Evolutionary conservation across 2,888 invertebrate genomes (phyloP).

Genomic region (Sphinx pinastri): DNA sequence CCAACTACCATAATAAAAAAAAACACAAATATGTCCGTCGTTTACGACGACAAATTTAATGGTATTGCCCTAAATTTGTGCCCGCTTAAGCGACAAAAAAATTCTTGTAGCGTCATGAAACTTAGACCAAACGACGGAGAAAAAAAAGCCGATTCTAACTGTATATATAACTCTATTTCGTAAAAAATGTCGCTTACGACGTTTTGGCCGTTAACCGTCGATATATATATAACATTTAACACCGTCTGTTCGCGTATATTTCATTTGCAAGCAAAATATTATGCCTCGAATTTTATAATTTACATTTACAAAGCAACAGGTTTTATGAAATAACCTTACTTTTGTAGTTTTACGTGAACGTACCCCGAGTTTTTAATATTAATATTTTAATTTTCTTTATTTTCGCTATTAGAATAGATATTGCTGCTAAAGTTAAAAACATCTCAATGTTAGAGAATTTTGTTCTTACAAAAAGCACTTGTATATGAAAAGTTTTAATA

Average conservation of each 20-base stretch:
- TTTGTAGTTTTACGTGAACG: background rate
- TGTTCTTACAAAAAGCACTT: background rate
- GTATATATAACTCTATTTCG: too few relatives aligned
- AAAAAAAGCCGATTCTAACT: too few relatives aligned
- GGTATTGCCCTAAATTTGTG: too few relatives aligned
- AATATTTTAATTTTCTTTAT: constrained; percentile 21
- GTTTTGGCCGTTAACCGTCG: too few relatives aligned
- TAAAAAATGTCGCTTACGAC: too few relatives aligned
- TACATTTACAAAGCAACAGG: background rate
- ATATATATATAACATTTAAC: too few relatives aligned
- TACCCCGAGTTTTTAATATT: constrained; percentile 1
- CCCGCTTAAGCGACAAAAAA: too few relatives aligned
- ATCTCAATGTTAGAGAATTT: background rate
- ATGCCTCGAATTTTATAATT: constrained; percentile 3
- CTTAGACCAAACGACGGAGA: too few relatives aligned
- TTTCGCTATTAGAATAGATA: background rate
- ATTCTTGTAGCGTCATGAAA: too few relatives aligned
- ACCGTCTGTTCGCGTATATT: background rate
- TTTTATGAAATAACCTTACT: constrained; percentile 3
- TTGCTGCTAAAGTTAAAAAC: background rate
- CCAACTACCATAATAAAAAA: too few relatives aligned
- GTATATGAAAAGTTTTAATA: background rate
- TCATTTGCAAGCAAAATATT: background rate
- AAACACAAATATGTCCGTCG: too few relatives aligned
- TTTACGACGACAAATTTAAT: too few relatives aligned